Evolutionary conservation across 2,113 vertebrate genomes (phyloP), one percentile per base, ranked within the genome.

Genomic region (Caloenas nicobarica): DNA sequence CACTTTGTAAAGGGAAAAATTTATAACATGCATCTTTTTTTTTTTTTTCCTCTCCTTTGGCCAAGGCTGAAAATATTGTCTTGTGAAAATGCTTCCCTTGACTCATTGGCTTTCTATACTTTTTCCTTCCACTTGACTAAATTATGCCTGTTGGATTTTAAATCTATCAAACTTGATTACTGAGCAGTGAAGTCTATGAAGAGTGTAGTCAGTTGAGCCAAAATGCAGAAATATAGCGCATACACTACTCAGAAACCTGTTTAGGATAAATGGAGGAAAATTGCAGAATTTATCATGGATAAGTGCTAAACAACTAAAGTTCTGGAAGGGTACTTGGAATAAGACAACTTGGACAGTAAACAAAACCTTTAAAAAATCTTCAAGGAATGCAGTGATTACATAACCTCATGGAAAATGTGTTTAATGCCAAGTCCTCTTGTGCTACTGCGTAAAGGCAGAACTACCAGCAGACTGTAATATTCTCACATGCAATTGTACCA

Each of bases 111-210:
- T 13, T 89, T 36, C 33, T 76, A 4, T 65, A 70, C 77, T 91
- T 87, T 90, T 89, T 69, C 56, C 18, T 66, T 72, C 60, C 78
- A 81, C 69, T 76, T 91, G 83, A 51, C 69, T 90, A 90, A 88
- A 82, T 88, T 40, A 54, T 93, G 53, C 76, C 51, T 78, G 22
- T 51, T 95, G 64, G 25, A 82, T 91, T 93, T 97, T 70, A 66
- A 94, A 95, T 91, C 78, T 81, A 33, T 92, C 34, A 66, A 60
- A 53, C 28, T 6, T 38, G 36, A 72, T 78, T 76, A 58, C 33
- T 58, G 26, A 94, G 19, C 66, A 36, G 18, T 66, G 80, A 90
- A 42, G 66, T 62, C 90, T 95, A 4, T 56, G 61, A 82, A 92
- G 48, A 84, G 8, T 50, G 26, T 66, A 68, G 50, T 15, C 23